phyloP scores from a whole-genome alignment of 1,140 invertebrate genomes.

The Bombus confusus region DNA sequence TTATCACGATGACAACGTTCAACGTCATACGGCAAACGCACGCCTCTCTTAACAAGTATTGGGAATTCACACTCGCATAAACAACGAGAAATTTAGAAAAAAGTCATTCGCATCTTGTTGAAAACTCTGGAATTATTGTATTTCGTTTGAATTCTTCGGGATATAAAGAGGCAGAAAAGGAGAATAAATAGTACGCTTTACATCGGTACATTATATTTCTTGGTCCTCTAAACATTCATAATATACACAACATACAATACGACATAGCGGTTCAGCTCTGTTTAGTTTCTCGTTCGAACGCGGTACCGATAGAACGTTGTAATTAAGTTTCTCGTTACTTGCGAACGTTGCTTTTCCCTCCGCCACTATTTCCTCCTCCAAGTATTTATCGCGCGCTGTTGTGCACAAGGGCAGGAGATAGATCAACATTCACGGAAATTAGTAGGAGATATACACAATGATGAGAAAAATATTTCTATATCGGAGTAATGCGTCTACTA shows the following conservation, averaged over 20 bases:
- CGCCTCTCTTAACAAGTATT: no score
- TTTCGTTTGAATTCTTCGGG: no score
- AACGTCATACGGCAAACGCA: no score
- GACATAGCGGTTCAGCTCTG: conserved; percentile 53
- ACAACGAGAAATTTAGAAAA: no score
- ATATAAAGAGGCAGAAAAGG: not conserved
- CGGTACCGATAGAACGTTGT: conserved; percentile 17
- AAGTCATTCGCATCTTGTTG: no score
- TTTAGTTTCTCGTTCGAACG: conserved; percentile 26
- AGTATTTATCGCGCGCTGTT: not conserved
- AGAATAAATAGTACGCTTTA: conserved; percentile 30
- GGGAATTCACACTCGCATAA: no score
- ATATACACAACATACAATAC: conserved; percentile 75
- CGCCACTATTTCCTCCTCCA: no score
- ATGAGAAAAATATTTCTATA: conserved; percentile 52
- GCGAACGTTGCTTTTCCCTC: not conserved
- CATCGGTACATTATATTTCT: conserved; percentile 73
- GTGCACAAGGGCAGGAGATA: conserved; percentile 13
- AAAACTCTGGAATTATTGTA: no score
- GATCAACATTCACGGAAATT: conserved; percentile 22
- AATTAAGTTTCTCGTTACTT: conserved; percentile 1
- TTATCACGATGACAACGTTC: not conserved
- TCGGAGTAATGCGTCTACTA: conserved; percentile 18
- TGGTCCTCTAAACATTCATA: conserved; percentile 79
- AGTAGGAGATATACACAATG: conserved; percentile 22